These are phyloP conservation scores for Tetragonula clypearis DNA, from an alignment of 1,140 invertebrate species.

Conservation along the genomic window DNA sequence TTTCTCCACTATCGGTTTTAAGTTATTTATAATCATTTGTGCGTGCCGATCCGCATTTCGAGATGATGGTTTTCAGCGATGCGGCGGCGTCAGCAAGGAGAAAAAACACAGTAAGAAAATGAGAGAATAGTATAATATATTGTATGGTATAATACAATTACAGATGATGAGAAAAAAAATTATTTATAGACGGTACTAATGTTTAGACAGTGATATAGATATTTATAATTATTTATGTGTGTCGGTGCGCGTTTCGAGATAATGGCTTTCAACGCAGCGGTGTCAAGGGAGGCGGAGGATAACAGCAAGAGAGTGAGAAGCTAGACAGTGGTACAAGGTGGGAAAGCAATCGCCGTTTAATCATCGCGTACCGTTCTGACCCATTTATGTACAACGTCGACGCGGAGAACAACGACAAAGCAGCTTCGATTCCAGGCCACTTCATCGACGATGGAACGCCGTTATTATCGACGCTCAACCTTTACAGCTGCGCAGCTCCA, in stretches of 20 bases:
- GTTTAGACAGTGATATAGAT: constrained; percentile 6
- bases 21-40: constrained; percentile 61
- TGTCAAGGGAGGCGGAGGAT: no score
- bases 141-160: no score
- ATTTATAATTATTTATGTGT: constrained; percentile 57
- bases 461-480: constrained; percentile 26
- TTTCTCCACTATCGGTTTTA: constrained; percentile 54
- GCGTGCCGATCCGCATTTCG: constrained; percentile 32
- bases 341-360: constrained; percentile 44
- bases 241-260: constrained; percentile 33
- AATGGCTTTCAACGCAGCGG: constrained; percentile 48
- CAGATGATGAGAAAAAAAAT: no score
- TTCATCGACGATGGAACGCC: not conserved
- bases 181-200: no score
- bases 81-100: not conserved
- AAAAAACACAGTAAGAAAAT: not conserved
- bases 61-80: constrained; percentile 45
- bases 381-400: constrained; percentile 32
- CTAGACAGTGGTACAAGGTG: not conserved
- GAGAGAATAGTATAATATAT: not conserved
- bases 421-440: constrained; percentile 33
- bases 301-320: not conserved
- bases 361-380: constrained; percentile 39
- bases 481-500: not conserved
- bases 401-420: constrained; percentile 37